Base-by-base conservation (phyloP, 2,113 vertebrate species). In the Catharus fuscescens region DNA sequence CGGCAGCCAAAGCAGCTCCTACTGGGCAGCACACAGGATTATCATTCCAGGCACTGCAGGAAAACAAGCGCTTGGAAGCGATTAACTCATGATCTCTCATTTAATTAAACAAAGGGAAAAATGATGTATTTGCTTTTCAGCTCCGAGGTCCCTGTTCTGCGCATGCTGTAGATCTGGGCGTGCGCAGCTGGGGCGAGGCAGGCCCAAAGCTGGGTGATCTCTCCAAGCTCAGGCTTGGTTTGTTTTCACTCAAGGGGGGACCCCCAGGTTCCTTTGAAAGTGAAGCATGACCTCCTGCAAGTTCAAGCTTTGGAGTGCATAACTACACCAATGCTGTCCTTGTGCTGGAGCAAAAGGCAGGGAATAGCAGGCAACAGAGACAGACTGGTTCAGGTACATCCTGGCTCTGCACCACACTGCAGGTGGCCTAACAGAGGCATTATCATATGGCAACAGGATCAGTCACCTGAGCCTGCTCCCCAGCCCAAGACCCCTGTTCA, bases 81-180 rank as follows among this genome's bases (percentile, higher is more conserved):
- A 94, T 97, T 96, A 95, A 93, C 95, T 95, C 94, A 94, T 96
- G 95, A 96, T 96, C 95, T 96, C 84, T 92, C 91, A 79, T 96
- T 95, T 97, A 97, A 96, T 96, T 95, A 95, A 95, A 96, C 93
- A 95, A 95, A 94, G 87, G 94, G 80, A 29, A 95, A 95, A 94
- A 95, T 87, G 71, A 96, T 89, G 95, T 69, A 82, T 92, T 96
- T 95, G 96, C 94, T 97, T 96, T 95, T 72, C 90, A 29, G 74
- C 81, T 93, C 66, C 1, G 23, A 87, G 54, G 78, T 28, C 45
- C 87, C 3, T 5, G 90, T 70, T 62, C 84, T 87, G 90, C 34
- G 13, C 84, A 85, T 76, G 84, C 66, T 62, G 76, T 53, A 88
- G 72, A 67, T 66, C 67, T 48, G 88, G 83, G 72, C 10, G 3